Base-by-base conservation (phyloP, 2,113 vertebrate genomes). In the Caranx melampygus region DNA sequence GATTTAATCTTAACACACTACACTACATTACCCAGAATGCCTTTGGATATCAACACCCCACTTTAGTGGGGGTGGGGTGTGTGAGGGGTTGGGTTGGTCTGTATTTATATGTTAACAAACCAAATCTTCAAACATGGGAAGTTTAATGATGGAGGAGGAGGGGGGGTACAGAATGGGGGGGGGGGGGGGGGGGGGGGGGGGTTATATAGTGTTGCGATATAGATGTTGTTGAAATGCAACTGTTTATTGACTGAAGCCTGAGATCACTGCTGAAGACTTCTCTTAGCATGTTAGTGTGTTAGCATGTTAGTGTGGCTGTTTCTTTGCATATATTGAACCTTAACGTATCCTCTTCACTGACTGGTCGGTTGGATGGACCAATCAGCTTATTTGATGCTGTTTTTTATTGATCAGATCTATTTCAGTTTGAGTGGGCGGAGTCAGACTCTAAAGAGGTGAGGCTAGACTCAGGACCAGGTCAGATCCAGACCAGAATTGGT, bases 21-120 rank as follows among this genome's bases (percentile, higher is more conserved):
- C 82, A 89, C 85, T 89, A 91, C 87, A 77, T 79, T 84, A 79
- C 82, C 87, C 80, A 82, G 31, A 82, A 87, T 83, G 44, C 85
- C 79, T 81, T 84, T 82, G 57, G 35, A 76, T 42, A 26, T 42
- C 26, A 34, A 31, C 51, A 31, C 51, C 59, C 62, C 11, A 16
- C 55, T 37, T 26, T 0, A 40, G 5, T 11, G 33, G 58, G 34
- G 33, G 4, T 3, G 31, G 31, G 31, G 21, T 26, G 10, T 3
- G 34, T 5, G 8, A 2, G 54, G 54, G 54, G 16, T 0, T 3
- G 42, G 18, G 20, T n/a, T 3, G 9, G 51, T 10, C 14, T 51
- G 2, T 78, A 62, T 78, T 78, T 70, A 61, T 69, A 71, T 52
- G 18, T 34, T 52, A 60, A 60, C 16, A 51, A 47, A 33, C 62